Evolutionary conservation across 2,888 invertebrate genomes (phyloP), one percentile per base, ranked within the genome.

Genomic region (Tridacna gigas): DNA sequence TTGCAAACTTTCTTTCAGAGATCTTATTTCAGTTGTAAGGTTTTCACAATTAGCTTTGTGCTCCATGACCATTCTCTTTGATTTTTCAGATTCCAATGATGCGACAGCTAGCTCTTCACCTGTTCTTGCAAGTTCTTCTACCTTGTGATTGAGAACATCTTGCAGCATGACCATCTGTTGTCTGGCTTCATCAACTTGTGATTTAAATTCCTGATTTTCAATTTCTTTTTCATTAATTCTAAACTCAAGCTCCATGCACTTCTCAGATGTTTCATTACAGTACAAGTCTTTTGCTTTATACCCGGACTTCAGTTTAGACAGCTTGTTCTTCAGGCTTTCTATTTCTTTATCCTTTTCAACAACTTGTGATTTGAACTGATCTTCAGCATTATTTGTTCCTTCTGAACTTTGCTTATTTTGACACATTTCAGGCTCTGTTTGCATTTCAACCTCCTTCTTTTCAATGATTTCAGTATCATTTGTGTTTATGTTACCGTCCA

Each of bases 401-500:
- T 84, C 61, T 4, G 22, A 15, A 48, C 47, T 73, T 20, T 79
- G 28, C 51, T 69, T 71, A 22, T 45, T n/a, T 0, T 18, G 18
- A 26, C 7, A 25, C 7, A 18, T 26, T 26, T 66, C 66, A 25
- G 18, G 18, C 11, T 18, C 47, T 18, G 79, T 63, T 60, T 86
- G 74, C 15, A 86, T 65, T 75, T 86, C 85, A 25, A 69, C 75
- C 26, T 89, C 88, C 48, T 88, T 89, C 0, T 69, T 71, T 60
- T 89, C 77, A n/a, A 90, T 60, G 28, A 90, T 88, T n/a, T n/a
- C n/a, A 63, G 45, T 76, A 0, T 89, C 85, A n/a, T 89, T 86
- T 61, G 88, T 82, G 45, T 88, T 88, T 1, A 92, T 74, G 88
- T 90, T 90, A n/a, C 88, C 82, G 69, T 88, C 82, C 66, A 92